Evolutionary conservation across 2,888 invertebrate genomes (phyloP), one percentile per base, ranked within the genome.

Genomic region (Nomada lathburiana): DNA sequence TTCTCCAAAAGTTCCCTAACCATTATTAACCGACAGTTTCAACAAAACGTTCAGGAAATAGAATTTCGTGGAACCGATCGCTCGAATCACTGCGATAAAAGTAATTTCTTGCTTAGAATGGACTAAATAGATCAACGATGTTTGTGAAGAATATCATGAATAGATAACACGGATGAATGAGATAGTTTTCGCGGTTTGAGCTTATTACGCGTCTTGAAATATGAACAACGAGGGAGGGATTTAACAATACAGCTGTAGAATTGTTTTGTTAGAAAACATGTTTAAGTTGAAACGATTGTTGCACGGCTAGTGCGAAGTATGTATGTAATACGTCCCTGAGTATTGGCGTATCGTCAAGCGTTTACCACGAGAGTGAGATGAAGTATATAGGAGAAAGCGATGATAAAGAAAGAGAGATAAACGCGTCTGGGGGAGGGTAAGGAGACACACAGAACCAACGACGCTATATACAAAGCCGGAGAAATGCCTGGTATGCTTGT

Each of bases 301-400:
- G n/a, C 10, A 13, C 5, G 26, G n/a, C 23, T 23, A 16, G 44
- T 18, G 57, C 20, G 7, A 29, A 16, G 16, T 36, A 5, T 36
- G 36, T 7, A 36, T 36, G 36, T 69, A 50, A 65, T 83, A 84
- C 84, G 80, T 71, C 73, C 83, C 83, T 84, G 84, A 76, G 74
- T 84, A 84, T 83, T 83, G 84, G 84, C 83, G 83, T 75, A 84
- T 69, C 79, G 76, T 83, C 75, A 70, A 84, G 83, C 80, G 71
- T 80, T 83, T 73, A 63, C 76, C 50, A 64, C 26, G 52, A 71
- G 76, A 84, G 83, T 5, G 68, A 84, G 80, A 83, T 52, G 50
- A 52, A 63, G 29, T 26, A 53, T 71, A 73, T 23, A 11, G 76
- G 70, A 71, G 74, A 55, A 74, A 68, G 50, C 20, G 52, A 69